Conservation (phyloP, 2,888 invertebrate genomes). For the Xestia sexstrigata region DNA sequence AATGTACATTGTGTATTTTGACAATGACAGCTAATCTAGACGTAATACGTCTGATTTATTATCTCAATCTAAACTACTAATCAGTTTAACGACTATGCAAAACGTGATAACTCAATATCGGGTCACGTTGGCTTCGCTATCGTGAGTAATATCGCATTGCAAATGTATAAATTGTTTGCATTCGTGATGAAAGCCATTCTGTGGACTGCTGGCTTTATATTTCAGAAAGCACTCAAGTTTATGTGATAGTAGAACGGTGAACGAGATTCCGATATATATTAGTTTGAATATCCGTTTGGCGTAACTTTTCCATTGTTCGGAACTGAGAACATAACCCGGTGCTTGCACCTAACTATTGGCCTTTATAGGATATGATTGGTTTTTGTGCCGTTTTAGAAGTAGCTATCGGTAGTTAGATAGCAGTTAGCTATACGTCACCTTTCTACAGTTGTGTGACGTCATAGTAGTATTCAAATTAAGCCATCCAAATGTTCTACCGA, state of each 20-base stretch:
- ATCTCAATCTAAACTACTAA: slow-evolving; percentile 48
- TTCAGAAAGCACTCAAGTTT: slow-evolving; percentile 56
- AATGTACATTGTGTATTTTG: slow-evolving; percentile 22
- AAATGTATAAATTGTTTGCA: slow-evolving; percentile 57
- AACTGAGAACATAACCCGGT: slow-evolving; percentile 28
- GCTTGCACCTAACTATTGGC: slow-evolving; percentile 20
- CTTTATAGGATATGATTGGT: background rate
- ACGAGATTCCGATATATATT: slow-evolving; percentile 40
- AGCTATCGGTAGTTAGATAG: background rate
- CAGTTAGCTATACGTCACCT: background rate
- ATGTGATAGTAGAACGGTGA: slow-evolving; percentile 36
- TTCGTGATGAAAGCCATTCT: slow-evolving; percentile 60
- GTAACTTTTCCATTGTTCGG: slow-evolving; percentile 46
- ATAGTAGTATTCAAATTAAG: background rate
- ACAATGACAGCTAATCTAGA: slow-evolving; percentile 9
- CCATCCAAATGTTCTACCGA: background rate
- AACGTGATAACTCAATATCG: slow-evolving; percentile 59
- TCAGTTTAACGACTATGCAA: slow-evolving; percentile 44
- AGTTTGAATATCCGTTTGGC: slow-evolving; percentile 60
- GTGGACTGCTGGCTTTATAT: slow-evolving; percentile 51
- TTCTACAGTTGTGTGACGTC: background rate
- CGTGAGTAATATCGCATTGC: slow-evolving; percentile 19
- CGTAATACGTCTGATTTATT: slow-evolving; percentile 12
- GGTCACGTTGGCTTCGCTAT: slow-evolving; percentile 21
- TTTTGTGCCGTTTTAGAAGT: background rate